These are phyloP conservation scores for Hippotragus niger DNA, from an alignment of 2,113 vertebrate species.

Conservation along the genomic window DNA sequence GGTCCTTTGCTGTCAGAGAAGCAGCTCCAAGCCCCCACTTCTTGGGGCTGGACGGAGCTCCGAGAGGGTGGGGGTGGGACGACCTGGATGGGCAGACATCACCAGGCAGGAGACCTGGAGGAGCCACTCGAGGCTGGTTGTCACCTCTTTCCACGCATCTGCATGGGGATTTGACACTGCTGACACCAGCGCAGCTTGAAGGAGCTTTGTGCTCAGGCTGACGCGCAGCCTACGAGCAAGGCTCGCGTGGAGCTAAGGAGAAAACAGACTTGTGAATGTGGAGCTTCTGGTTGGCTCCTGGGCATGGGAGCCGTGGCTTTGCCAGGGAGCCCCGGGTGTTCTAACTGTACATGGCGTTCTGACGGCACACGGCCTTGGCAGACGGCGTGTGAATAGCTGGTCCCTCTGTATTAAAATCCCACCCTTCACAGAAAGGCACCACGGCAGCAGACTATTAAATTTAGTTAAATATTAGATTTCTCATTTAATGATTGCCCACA, in stretches of 20 bases:
- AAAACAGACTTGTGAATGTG: neutral
- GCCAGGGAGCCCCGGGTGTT: neutral
- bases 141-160: fast-evolving
- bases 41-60: fast-evolving
- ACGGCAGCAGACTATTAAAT: slow-evolving; percentile 79
- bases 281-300: neutral
- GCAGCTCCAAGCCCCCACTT: neutral
- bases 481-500: slow-evolving; percentile 84
- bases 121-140: neutral
- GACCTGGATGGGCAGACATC: neutral
- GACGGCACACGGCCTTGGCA: neutral
- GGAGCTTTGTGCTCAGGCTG: neutral
- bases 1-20: fast-evolving
- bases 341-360: neutral
- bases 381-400: slow-evolving; percentile 60
- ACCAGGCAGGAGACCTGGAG: neutral
- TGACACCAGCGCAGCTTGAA: neutral
- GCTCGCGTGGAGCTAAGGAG: neutral
- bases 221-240: neutral
- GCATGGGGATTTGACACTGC: neutral
- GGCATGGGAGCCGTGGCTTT: neutral
- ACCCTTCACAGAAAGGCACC: slow-evolving; percentile 60
- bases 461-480: slow-evolving; percentile 84
- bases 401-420: slow-evolving; percentile 69
- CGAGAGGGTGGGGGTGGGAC: fast-evolving